These are phyloP conservation scores for Xiphophorus couchianus DNA, from an alignment of 2,113 vertebrate species.

Conservation along the genomic window DNA sequence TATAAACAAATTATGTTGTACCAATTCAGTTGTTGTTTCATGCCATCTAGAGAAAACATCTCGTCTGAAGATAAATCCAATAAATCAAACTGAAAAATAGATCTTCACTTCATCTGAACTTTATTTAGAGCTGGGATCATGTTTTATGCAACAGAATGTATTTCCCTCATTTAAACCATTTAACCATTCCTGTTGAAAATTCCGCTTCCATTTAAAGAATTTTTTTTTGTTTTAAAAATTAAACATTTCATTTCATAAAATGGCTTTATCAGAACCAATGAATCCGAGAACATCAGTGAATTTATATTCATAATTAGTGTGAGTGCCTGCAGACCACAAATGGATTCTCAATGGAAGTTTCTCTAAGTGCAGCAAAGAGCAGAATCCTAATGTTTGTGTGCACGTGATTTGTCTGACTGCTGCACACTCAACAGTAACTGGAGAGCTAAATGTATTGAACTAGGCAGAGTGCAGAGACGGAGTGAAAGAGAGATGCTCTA, in stretches of 20 bases:
- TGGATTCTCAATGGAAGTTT: constrained; percentile 70
- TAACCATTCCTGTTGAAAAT: neutral
- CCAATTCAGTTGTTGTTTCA: too few relatives aligned
- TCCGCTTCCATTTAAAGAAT: neutral
- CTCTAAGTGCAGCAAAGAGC: constrained; percentile 69
- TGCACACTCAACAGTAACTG: constrained; percentile 52
- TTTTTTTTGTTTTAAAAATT: neutral
- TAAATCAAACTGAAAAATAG: neutral
- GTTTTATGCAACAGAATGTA: neutral
- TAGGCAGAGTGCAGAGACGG: constrained; percentile 30
- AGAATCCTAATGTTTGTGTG: constrained; percentile 65
- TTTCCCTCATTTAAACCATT: neutral
- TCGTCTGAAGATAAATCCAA: neutral
- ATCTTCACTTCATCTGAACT: neutral
- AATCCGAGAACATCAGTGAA: constrained; percentile 45
- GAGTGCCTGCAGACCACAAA: constrained; percentile 70
- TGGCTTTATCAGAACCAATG: constrained; percentile 32
- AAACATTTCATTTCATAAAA: constrained; percentile 18
- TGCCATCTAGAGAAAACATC: too few relatives aligned
- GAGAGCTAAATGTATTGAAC: constrained; percentile 57
- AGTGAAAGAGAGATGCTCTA: constrained; percentile 50
- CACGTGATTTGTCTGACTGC: constrained; percentile 18
- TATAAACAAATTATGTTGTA: too few relatives aligned
- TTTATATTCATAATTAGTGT: constrained; percentile 70
- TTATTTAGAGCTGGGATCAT: neutral